These are phyloP conservation scores for Choloepus hoffmanni DNA, from an alignment of 2,113 vertebrate genomes.

Conservation along the genomic window DNA sequence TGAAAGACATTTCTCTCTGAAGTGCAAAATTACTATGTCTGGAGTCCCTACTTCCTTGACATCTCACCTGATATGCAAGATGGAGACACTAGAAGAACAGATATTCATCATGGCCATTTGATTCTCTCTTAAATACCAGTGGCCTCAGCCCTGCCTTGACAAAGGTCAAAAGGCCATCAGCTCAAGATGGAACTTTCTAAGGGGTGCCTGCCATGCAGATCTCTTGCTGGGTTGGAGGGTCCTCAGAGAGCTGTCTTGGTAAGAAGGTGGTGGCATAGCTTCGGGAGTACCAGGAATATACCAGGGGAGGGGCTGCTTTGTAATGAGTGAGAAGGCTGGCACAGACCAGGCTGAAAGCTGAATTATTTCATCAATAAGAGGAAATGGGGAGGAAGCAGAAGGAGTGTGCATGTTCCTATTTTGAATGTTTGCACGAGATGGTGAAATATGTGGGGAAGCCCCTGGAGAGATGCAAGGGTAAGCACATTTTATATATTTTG, in stretches of 20 bases:
- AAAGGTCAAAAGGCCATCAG: neutral
- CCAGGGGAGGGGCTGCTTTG: neutral
- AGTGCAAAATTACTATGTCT: neutral
- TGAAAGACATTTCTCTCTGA: neutral
- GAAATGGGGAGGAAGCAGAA: slow-evolving; percentile 42
- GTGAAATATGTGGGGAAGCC: slow-evolving; percentile 3
- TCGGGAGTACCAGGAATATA: neutral
- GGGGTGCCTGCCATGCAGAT: neutral
- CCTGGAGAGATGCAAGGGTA: neutral
- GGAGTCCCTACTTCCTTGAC: neutral
- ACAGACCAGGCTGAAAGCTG: neutral
- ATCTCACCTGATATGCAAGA: neutral
- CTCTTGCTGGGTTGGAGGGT: neutral
- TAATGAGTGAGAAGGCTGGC: neutral
- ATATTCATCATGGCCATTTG: neutral
- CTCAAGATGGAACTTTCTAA: neutral
- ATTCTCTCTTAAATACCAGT: slow-evolving; percentile 4
- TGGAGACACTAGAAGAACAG: neutral
- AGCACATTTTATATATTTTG: slow-evolving; percentile 63
- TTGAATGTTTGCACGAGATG: neutral
- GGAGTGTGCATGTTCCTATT: neutral
- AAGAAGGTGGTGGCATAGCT: neutral
- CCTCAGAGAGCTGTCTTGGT: neutral
- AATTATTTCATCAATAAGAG: neutral
- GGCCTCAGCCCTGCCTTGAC: neutral